Conservation (phyloP, 23 tunicate species). For the Ciona savignyi region DNA sequence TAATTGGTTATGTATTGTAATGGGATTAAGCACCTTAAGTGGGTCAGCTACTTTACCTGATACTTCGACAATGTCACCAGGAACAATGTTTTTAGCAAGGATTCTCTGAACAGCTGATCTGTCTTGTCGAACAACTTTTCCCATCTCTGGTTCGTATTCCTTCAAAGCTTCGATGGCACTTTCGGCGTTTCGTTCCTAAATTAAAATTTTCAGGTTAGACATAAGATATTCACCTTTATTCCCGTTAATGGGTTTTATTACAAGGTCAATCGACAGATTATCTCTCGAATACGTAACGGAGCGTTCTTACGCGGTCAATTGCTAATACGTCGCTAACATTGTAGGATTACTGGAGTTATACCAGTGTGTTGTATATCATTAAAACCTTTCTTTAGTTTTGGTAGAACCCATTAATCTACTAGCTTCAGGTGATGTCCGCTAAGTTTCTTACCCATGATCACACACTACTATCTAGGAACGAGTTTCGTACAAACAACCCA, state of each 20-base stretch:
- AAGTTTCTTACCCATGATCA: too few species aligned
- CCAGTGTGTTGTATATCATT: too few species aligned
- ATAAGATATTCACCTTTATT: too few species aligned
- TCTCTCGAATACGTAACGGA: not conserved
- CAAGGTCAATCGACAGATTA: too few species aligned
- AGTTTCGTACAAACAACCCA: not conserved
- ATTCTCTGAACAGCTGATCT: slow-evolving; percentile 71
- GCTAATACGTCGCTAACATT: too few species aligned
- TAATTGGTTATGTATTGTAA: not conserved
- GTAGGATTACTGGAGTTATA: not conserved
- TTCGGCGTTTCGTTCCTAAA: slow-evolving; percentile 90
- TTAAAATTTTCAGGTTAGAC: not conserved
- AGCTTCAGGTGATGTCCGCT: too few species aligned
- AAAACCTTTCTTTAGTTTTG: too few species aligned
- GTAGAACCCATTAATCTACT: too few species aligned
- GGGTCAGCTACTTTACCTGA: slow-evolving; percentile 20
- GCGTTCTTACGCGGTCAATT: not conserved
- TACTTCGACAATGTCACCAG: slow-evolving; percentile 97
- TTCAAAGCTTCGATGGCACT: slow-evolving; percentile 98
- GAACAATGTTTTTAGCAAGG: slow-evolving; percentile 92
- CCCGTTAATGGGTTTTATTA: too few species aligned
- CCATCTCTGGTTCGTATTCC: slow-evolving; percentile 99
- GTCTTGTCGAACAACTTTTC: slow-evolving; percentile 86
- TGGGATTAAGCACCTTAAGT: not conserved
- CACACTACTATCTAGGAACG: too few species aligned